Evolutionary conservation across 2,113 vertebrate genomes (phyloP), one percentile per base, ranked within the genome.

Genomic region (Osmerus eperlanus): DNA sequence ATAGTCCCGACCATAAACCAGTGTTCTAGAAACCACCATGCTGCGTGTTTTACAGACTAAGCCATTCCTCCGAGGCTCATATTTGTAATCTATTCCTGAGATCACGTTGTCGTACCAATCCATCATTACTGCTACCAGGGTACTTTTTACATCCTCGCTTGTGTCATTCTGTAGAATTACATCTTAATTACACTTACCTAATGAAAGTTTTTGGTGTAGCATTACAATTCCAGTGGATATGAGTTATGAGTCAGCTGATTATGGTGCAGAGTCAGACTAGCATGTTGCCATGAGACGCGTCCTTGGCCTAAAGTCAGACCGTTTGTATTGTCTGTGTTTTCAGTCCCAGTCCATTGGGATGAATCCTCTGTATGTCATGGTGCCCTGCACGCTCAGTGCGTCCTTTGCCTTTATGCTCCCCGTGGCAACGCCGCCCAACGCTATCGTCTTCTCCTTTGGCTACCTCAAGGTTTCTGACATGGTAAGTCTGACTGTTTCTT

Each of bases 341-440:
- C 91, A 99, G 96, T 92, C 95, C 65, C 87, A 94, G 63, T 94
- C 96, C 77, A 87, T 97, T n/a, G 89, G 87, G 76, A 90, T 99
- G 76, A 94, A 99, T 69, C 97, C 97, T 0, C 81, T 99, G 62
- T 98, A 97, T 23, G 77, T 98, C 84, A 98, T 99, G 97, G 87
- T 99, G 67, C 96, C 97, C 12, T 93, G 93, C 65, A 97, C 96
- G 1, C 91, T 99, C 74, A 97, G 96, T 12, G 88, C 96, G 0
- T 99, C 97, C 0, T 97, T 98, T 55, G 96, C 97, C 75, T 99
- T 99, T 91, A 98, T 98, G 96, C 79, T 99, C 19, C 97, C 97
- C 2, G 96, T 98, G 61, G 97, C 96, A 47, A 99, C 97, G 0
- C 96, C 97, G 0, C 96, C 96, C 5, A 99, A 99, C 0, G 95